Evolutionary conservation across 2,888 invertebrate genomes (phyloP), one percentile per base, ranked within the genome.

Genomic region (Aporophyla lueneburgensis): DNA sequence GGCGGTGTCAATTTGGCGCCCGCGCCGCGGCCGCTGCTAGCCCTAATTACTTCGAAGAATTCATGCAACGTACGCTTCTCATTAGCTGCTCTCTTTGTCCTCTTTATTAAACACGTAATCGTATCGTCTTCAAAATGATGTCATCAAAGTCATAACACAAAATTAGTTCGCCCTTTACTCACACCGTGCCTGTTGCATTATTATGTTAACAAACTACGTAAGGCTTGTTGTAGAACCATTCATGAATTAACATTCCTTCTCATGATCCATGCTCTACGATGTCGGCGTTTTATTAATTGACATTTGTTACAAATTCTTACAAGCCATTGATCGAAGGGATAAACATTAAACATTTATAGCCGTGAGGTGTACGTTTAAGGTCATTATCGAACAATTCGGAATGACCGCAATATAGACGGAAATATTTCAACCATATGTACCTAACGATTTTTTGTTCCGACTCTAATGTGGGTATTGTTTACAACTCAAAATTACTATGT

Each of bases 21-120:
- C 65, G 74, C 76, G 83, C 86, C 86, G 81, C 88, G 75, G 84
- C 87, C 87, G 80, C 89, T 81, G 87, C 91, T 90, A 90, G 89
- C 84, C 89, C 91, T 92, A 92, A 93, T 93, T 93, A 89, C 85
- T 92, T 92, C 92, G 88, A 81, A 85, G 92, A 92, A 92, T 78
- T 83, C 80, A 65, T 86, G 85, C 86, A 88, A 82, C 86, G 80
- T 86, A 76, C 85, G 80, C 78, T 86, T 85, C 88, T 88, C 87
- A 89, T 90, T 90, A 90, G 80, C 80, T 81, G 80, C 81, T 81
- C 85, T 85, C 89, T 88, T 89, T 88, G 88, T 88, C 87, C 75
- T 82, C 83, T 83, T 74, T 77, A 83, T 83, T 78, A 69, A 76
- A 85, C 65, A 69, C 67, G 49, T 86, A 81, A 86, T 80, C 76